phyloP scores from a whole-genome alignment of 2,113 vertebrate species.

The Urocynchramus pylzowi region DNA sequence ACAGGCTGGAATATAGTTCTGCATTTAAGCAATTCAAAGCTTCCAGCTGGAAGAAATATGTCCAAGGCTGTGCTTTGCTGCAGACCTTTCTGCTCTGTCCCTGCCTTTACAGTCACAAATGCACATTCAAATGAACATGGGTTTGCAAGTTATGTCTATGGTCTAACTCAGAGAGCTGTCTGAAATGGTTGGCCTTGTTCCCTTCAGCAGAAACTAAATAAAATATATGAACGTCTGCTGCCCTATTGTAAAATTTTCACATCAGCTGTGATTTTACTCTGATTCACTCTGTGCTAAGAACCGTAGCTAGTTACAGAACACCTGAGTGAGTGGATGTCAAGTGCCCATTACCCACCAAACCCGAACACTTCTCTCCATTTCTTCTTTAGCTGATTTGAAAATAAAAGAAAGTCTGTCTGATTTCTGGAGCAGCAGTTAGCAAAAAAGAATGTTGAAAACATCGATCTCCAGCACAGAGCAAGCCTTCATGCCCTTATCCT shows the following conservation, averaged over 20 bases:
- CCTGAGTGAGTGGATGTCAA: not conserved
- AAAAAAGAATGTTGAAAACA: not conserved
- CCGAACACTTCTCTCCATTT: not conserved
- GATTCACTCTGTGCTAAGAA: not conserved
- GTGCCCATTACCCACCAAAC: not conserved
- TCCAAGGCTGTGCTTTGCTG: not conserved
- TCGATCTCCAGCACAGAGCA: fast-evolving
- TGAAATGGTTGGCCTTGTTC: not conserved
- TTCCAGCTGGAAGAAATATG: not conserved
- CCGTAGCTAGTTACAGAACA: not conserved
- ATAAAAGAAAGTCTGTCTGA: not conserved
- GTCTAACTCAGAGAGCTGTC: not conserved
- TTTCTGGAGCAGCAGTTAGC: not conserved
- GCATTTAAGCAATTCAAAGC: not conserved
- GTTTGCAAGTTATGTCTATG: not conserved
- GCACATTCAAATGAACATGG: not conserved
- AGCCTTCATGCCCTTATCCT: not conserved
- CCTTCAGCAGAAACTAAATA: not conserved
- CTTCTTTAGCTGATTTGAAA: not conserved
- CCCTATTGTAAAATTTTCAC: not conserved
- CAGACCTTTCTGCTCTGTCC: not conserved
- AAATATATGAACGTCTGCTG: not conserved
- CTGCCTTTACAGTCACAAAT: not conserved
- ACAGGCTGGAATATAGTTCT: not conserved
- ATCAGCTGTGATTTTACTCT: not conserved